Percentiles rank a stretch among this genome's conserved stretches.
phyloP scores from a whole-genome alignment of 2,797 vertebrate genomes.

The Enteromius argenteus region DNA sequence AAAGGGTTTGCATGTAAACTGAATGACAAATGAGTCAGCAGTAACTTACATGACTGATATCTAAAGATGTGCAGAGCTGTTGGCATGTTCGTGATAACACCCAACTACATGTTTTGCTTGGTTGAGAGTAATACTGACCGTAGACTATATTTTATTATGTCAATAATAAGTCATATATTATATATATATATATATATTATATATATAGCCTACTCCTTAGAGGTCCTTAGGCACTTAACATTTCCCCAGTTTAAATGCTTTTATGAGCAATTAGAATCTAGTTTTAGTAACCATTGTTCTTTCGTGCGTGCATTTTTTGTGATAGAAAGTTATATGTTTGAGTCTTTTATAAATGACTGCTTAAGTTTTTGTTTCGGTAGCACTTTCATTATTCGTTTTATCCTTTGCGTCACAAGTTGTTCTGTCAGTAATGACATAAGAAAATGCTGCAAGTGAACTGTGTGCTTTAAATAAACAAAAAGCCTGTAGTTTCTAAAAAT shows the following conservation, averaged over 20 bases:
- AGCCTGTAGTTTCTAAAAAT: neutral
- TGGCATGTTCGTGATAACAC: conserved; percentile 12
- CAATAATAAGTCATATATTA: no score
- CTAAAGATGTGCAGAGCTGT: neutral
- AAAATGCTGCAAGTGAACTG: neutral
- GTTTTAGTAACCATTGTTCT: neutral
- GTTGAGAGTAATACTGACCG: neutral
- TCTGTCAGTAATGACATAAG: neutral
- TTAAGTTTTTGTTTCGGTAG: neutral
- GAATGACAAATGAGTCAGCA: conserved; percentile 17
- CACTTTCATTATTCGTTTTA: neutral
- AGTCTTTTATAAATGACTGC: neutral
- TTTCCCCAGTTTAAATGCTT: neutral
- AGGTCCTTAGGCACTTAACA: neutral
- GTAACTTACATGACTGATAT: neutral
- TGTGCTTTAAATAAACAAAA: neutral
- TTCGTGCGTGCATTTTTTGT: neutral
- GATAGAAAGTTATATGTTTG: neutral
- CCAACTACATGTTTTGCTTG: neutral
- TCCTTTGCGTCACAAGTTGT: neutral
- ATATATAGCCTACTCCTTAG: neutral
- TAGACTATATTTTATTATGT: conserved; percentile 6
- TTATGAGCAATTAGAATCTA: neutral
- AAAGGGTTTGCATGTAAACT: neutral
- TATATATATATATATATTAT: no score